Percentiles rank a stretch among this genome's conserved stretches.
These are phyloP conservation scores for Netelia virgata DNA, from an alignment of 2,888 invertebrate species.

Conservation along the genomic window DNA sequence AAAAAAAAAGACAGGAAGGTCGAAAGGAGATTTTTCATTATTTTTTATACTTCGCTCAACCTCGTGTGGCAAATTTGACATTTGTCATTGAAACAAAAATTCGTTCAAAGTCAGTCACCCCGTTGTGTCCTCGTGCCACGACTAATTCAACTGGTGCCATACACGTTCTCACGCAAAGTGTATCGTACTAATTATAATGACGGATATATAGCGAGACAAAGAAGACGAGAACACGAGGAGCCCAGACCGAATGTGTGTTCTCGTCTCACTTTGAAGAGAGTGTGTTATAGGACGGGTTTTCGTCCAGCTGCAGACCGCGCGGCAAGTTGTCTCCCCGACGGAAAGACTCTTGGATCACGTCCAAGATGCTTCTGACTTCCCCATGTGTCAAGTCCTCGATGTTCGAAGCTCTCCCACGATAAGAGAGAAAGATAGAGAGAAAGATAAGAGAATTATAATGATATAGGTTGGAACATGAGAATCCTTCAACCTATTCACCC, in stretches of 20 bases:
- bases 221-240: slow-evolving; percentile 2
- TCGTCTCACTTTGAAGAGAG: slow-evolving; percentile 36
- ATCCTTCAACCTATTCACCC: not conserved
- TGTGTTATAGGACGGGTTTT: slow-evolving; percentile 66
- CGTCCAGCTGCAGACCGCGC: slow-evolving; percentile 72
- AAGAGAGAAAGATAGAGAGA: slow-evolving; percentile 39
- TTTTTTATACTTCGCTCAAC: not conserved
- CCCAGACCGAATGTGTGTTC: too few relatives aligned
- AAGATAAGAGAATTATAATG: slow-evolving; percentile 9
- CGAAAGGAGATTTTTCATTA: not conserved
- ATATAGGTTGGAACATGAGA: slow-evolving; percentile 9
- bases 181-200: slow-evolving; percentile 59
- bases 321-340: slow-evolving; percentile 68
- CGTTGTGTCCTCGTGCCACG: not conserved
- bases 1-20: too few relatives aligned
- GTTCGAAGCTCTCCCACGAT: slow-evolving; percentile 54
- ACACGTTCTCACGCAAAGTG: slow-evolving; percentile 56
- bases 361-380: slow-evolving; percentile 75
- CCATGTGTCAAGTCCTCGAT: slow-evolving; percentile 79
- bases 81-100: not conserved
- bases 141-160: slow-evolving; percentile 13
- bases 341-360: slow-evolving; percentile 74
- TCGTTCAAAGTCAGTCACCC: slow-evolving; percentile 46
- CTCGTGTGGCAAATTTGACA: not conserved
- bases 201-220: not conserved